Evolutionary conservation across 2,888 invertebrate genomes (phyloP).

Genomic region (Caenorhabditis doughertyi): DNA sequence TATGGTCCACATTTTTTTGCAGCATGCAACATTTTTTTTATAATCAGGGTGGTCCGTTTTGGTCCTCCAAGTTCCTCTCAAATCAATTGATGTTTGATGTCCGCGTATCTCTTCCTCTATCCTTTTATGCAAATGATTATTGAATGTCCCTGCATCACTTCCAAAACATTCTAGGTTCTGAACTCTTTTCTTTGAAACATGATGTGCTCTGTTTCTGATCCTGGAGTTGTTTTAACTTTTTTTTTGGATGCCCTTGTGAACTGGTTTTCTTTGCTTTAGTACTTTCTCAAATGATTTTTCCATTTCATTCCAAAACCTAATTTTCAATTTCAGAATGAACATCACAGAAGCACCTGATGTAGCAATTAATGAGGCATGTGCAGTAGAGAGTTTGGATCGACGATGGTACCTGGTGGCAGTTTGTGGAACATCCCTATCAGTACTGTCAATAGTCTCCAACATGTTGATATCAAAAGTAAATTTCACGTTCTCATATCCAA

Average conservation of each 20-base stretch:
- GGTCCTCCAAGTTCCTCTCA: not conserved
- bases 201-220: too few relatives aligned
- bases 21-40: not conserved
- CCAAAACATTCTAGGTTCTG: too few relatives aligned
- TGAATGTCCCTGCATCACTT: not conserved
- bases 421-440: conserved; percentile 75
- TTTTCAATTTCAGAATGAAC: conserved; percentile 12
- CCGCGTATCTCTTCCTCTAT: conserved; percentile 11
- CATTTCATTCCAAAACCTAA: not conserved
- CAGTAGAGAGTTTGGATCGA: conserved; percentile 64
- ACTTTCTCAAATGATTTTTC: too few relatives aligned
- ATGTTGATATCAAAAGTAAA: conserved; percentile 69
- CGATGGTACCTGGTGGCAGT: conserved; percentile 81
- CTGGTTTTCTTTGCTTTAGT: too few relatives aligned
- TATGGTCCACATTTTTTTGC: not conserved
- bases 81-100: conserved; percentile 33
- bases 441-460: conserved; percentile 69
- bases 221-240: too few relatives aligned
- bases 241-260: too few relatives aligned
- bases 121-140: conserved; percentile 23
- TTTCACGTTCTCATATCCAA: not conserved
- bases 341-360: not conserved
- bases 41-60: not conserved
- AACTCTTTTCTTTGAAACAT: too few relatives aligned
- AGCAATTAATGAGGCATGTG: conserved; percentile 40